phyloP scores from a whole-genome alignment of 2,888 invertebrate genomes.

The Folsomia manolachei region DNA sequence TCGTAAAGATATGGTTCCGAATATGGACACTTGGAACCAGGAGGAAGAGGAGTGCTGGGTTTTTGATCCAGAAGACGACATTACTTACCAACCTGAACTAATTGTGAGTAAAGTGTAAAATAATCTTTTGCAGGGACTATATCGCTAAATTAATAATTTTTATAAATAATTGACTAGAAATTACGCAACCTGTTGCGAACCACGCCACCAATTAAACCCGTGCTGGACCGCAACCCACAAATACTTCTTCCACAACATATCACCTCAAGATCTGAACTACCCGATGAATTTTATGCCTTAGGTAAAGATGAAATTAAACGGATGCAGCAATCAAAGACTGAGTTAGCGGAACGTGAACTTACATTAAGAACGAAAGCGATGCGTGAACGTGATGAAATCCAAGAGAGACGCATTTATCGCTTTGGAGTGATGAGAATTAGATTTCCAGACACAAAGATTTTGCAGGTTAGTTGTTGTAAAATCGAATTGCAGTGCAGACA shows the following conservation, averaged over 20 bases:
- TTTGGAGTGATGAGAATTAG: slow-evolving; percentile 69
- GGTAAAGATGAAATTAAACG: slow-evolving; percentile 77
- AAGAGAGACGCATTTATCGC: slow-evolving; percentile 76
- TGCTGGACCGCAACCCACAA: slow-evolving; percentile 80
- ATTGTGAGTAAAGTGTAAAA: too few relatives aligned
- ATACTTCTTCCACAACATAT: slow-evolving; percentile 77
- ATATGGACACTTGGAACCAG: slow-evolving; percentile 28
- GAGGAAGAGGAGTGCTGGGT: slow-evolving; percentile 42
- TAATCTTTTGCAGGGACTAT: slow-evolving; percentile 24
- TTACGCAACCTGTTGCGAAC: slow-evolving; percentile 69
- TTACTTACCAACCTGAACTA: neutral
- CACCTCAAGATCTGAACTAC: slow-evolving; percentile 66
- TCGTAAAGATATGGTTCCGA: slow-evolving; percentile 48
- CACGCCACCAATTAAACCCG: slow-evolving; percentile 76
- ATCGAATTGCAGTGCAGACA: too few relatives aligned
- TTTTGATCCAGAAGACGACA: slow-evolving; percentile 29
- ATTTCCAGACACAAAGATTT: slow-evolving; percentile 80
- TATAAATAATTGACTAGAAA: neutral
- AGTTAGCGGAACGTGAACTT: slow-evolving; percentile 74
- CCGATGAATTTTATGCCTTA: slow-evolving; percentile 79
- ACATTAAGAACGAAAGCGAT: slow-evolving; percentile 90
- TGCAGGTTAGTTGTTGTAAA: slow-evolving; percentile 65
- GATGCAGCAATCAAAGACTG: slow-evolving; percentile 73
- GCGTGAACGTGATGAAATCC: slow-evolving; percentile 82
- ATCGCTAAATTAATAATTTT: neutral